Percentiles rank a stretch among this genome's conserved stretches.
Evolutionary conservation across 2,888 invertebrate species (phyloP).

Genomic region (Pristionchus maxplancki): DNA sequence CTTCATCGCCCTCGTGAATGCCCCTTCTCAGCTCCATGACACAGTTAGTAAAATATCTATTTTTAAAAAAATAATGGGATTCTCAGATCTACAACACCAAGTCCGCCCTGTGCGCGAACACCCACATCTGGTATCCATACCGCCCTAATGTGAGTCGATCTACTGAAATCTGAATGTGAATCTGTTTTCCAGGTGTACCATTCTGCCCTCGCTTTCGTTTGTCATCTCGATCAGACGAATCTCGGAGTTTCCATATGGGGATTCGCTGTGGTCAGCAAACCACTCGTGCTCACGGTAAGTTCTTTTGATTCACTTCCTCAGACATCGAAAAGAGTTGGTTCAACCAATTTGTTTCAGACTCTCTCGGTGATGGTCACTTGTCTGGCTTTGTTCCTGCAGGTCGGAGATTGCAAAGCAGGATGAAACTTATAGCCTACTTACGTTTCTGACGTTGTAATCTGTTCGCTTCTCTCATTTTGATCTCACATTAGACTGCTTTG

Average conservation of each 20-base stretch:
- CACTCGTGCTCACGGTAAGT: slow-evolving; percentile 37
- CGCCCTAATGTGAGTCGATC: slow-evolving; percentile 31
- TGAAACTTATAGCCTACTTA: too few relatives aligned
- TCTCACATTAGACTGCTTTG: too few relatives aligned
- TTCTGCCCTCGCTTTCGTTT: slow-evolving; percentile 42
- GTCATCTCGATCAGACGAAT: slow-evolving; percentile 49
- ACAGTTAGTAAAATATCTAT: not conserved
- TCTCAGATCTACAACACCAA: slow-evolving; percentile 44
- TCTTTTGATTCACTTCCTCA: too few relatives aligned
- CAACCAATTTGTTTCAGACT: slow-evolving; percentile 18
- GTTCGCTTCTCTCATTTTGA: not conserved
- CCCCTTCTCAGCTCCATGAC: slow-evolving; percentile 29
- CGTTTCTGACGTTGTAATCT: not conserved
- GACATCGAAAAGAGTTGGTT: too few relatives aligned
- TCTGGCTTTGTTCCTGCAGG: slow-evolving; percentile 25
- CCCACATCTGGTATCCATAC: slow-evolving; percentile 43
- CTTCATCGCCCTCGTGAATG: not conserved
- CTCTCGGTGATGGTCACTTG: slow-evolving; percentile 48
- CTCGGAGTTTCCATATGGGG: slow-evolving; percentile 50
- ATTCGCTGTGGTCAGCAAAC: slow-evolving; percentile 46
- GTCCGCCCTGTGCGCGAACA: slow-evolving; percentile 46
- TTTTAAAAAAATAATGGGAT: not conserved
- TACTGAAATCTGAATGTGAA: not conserved
- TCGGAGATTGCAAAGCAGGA: slow-evolving; percentile 23
- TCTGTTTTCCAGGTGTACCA: slow-evolving; percentile 9